Evolutionary conservation across 2,113 vertebrate species (phyloP), one percentile per base, ranked within the genome.

Genomic region (Cichladusa arquata): DNA sequence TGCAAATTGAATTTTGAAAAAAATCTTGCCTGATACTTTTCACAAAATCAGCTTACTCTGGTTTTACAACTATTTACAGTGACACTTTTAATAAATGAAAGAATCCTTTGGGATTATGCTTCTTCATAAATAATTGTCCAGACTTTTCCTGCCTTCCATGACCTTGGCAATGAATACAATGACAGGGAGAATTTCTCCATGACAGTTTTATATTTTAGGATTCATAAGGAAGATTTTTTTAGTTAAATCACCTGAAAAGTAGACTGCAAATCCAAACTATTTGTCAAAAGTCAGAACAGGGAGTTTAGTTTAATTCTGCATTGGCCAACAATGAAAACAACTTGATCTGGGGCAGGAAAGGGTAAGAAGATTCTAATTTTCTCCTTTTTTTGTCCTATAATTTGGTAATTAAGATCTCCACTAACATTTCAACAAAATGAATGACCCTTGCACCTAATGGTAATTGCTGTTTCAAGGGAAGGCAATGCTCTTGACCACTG

Each of bases 61-160:
- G 66, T 93, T 91, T 93, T 88, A 60, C 23, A 51, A 66, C 54
- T 82, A 48, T 62, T 67, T 44, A 29, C 48, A 56, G 18, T 62
- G 34, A 70, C 25, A 9, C 18, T 38, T 94, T 70, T 70, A 48
- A 40, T 79, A 50, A 74, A 19, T 48, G 62, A 90, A 78, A 81
- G 66, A 29, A 70, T 85, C 70, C 20, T 86, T 88, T 84, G 70
- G 86, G 50, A 85, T 85, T 77, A 71, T 42, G 60, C 64, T 96
- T 73, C 47, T 82, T 74, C 67, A 57, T 60, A 96, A 92, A 88
- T 53, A 93, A 92, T 57, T 82, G 48, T 88, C 81, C 84, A 92
- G 72, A 36, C 33, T 95, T 95, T 95, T 90, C 70, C 81, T 84
- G 90, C 66, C 81, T 94, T 82, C 74, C 33, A 64, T 94, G 95